Percentiles rank a stretch among this genome's conserved stretches.
phyloP scores from a whole-genome alignment of 2,797 vertebrate genomes.

The Crocodylus rhombifer region DNA sequence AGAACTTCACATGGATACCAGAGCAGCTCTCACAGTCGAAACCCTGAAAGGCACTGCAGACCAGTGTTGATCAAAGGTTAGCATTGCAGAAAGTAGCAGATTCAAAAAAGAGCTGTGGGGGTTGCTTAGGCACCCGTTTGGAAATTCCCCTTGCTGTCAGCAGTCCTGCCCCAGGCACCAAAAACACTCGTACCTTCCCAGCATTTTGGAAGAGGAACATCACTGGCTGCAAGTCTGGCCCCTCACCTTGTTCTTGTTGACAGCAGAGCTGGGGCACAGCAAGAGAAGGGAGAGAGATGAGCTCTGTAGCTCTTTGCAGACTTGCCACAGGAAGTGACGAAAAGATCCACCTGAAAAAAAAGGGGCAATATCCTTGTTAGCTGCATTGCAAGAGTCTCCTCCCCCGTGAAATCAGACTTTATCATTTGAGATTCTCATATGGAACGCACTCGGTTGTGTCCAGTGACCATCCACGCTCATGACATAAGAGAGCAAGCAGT shows the following conservation, averaged over 20 bases:
- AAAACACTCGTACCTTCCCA: too few species aligned
- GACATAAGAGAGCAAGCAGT: neutral
- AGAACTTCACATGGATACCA: neutral
- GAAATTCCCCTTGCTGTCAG: neutral
- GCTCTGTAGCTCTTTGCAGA: constrained; percentile 98
- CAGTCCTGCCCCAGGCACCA: neutral
- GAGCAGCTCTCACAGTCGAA: neutral
- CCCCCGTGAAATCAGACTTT: neutral
- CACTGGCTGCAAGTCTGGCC: fast-evolving
- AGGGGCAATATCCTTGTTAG: fast-evolving
- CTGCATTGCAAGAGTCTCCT: neutral
- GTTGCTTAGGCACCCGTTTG: neutral
- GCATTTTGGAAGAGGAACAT: neutral
- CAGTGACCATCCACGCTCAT: too few species aligned
- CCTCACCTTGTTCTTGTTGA: constrained; percentile 96
- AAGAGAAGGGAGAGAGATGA: constrained; percentile 93
- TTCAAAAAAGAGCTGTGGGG: neutral
- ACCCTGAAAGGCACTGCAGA: neutral
- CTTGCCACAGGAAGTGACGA: constrained; percentile 99
- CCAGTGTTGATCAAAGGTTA: neutral
- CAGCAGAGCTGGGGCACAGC: constrained; percentile 94
- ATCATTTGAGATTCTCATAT: neutral
- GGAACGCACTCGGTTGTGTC: too few species aligned
- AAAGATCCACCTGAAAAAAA: constrained; percentile 92
- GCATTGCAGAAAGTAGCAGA: neutral